These are phyloP conservation scores for Terrapene triunguis DNA, from an alignment of 2,113 vertebrate species.

Conservation along the genomic window DNA sequence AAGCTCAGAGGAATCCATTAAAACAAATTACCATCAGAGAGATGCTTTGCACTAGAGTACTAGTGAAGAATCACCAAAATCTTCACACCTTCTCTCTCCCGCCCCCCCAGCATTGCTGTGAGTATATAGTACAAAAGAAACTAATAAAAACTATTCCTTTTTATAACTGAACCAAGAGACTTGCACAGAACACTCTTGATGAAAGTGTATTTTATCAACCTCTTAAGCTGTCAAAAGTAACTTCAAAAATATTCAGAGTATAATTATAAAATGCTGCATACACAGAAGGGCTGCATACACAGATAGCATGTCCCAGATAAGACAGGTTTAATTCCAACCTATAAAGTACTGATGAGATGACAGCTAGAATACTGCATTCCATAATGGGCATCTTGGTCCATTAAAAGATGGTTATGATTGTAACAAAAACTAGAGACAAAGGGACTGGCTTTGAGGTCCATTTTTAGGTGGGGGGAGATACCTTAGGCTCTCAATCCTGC, in stretches of 20 bases:
- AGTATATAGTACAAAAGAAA: background rate
- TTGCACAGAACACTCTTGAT: background rate
- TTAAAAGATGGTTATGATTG: background rate
- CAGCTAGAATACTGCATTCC: background rate
- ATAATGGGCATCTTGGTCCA: too few species aligned
- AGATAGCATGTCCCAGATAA: background rate
- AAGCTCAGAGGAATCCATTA: background rate
- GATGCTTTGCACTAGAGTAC: background rate
- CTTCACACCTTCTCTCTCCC: background rate
- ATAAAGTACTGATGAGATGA: background rate
- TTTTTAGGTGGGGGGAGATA: background rate
- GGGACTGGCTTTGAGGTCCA: background rate
- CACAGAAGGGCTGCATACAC: too few species aligned
- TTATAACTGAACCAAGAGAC: background rate
- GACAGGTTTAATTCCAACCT: background rate
- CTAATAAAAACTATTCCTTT: background rate
- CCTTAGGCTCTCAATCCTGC: background rate
- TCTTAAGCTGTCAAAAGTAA: background rate
- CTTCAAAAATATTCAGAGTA: background rate
- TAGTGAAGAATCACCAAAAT: background rate
- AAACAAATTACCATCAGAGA: background rate
- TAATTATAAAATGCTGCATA: background rate
- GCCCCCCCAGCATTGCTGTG: background rate
- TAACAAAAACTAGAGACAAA: background rate
- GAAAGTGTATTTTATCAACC: background rate